Percentiles rank a stretch among this genome's conserved stretches.
Evolutionary conservation across 1,140 invertebrate species (phyloP).

Genomic region (Phortica variegata): DNA sequence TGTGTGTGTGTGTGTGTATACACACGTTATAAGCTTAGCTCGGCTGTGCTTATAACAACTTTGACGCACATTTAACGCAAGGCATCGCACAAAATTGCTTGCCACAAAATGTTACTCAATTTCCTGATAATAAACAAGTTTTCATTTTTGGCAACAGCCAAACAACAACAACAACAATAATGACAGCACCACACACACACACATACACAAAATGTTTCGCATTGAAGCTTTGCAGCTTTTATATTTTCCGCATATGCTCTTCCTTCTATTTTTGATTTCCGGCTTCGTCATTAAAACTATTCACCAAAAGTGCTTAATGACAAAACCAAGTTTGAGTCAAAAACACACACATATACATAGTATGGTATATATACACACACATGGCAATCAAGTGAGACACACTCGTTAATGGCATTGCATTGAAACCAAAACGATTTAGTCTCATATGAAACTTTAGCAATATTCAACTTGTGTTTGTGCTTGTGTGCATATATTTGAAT

Average conservation of each 20-base stretch:
- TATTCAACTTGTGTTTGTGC: neutral
- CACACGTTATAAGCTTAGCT: slow-evolving; percentile 28
- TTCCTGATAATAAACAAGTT: slow-evolving; percentile 19
- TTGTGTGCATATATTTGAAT: too few species aligned
- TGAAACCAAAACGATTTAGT: too few species aligned
- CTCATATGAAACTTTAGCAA: too few species aligned
- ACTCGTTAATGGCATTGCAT: neutral
- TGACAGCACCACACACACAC: too few species aligned
- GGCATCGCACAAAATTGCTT: slow-evolving; percentile 19
- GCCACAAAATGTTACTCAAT: slow-evolving; percentile 49
- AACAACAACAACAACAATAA: too few species aligned
- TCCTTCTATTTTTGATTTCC: slow-evolving; percentile 2
- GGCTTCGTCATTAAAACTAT: slow-evolving; percentile 27
- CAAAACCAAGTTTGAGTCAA: slow-evolving; percentile 35
- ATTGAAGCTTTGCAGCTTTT: too few species aligned
- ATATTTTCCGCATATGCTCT: neutral
- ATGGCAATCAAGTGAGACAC: neutral
- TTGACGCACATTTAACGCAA: neutral
- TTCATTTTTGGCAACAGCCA: neutral
- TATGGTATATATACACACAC: neutral
- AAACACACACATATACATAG: slow-evolving; percentile 18
- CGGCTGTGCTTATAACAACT: neutral
- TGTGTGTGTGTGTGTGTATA: slow-evolving; percentile 19
- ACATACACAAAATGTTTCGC: too few species aligned
- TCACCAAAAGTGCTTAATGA: slow-evolving; percentile 47